Evolutionary conservation across 2,797 vertebrate genomes (phyloP).

Genomic region (Silurus lanzhouensis): DNA sequence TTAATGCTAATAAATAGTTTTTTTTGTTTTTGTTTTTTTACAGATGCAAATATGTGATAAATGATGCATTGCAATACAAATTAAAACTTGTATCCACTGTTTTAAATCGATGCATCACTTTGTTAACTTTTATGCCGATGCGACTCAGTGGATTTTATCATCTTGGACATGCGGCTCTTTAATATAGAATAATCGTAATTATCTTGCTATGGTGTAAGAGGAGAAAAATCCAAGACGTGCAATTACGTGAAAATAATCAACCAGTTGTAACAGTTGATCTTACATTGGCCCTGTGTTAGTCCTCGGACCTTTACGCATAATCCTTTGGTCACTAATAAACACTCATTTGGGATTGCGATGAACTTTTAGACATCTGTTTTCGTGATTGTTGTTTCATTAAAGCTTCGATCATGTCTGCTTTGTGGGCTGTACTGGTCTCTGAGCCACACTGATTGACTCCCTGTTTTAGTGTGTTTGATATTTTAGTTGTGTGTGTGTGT

Average conservation of each 20-base stretch:
- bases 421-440: neutral
- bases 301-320: neutral
- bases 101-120: too few relatives aligned
- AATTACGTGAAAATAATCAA: neutral
- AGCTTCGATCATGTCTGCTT: neutral
- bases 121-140: too few relatives aligned
- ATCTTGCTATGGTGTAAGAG: neutral
- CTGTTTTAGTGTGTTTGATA: conserved; percentile 14
- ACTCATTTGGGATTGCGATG: neutral
- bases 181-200: too few relatives aligned
- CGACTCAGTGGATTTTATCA: too few relatives aligned
- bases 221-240: neutral
- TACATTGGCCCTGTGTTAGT: neutral
- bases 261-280: neutral
- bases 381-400: neutral
- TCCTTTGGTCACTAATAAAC: neutral
- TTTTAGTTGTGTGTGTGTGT: neutral
- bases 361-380: neutral
- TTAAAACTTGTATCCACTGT: too few relatives aligned
- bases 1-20: too few relatives aligned
- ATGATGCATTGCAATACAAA: too few relatives aligned
- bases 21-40: too few relatives aligned
- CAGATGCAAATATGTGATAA: too few relatives aligned
- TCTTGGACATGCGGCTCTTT: too few relatives aligned
- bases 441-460: neutral